phyloP scores from a whole-genome alignment of 2,888 invertebrate species.

The Agapostemon virescens region DNA sequence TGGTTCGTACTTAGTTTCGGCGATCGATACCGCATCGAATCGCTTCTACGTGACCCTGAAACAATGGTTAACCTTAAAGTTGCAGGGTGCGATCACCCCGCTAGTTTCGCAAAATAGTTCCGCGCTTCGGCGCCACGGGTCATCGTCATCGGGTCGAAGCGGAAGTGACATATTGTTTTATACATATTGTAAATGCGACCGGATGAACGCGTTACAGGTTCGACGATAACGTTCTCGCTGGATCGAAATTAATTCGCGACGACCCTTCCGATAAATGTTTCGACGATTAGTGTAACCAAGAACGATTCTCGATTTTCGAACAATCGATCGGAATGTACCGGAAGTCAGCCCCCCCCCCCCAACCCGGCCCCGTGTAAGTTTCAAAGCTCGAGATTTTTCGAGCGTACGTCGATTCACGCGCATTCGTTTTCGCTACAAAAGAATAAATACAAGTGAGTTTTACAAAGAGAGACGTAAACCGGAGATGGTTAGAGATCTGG shows the following conservation, averaged over 20 bases:
- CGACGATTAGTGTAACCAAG: too few relatives aligned
- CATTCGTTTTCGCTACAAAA: slow-evolving; percentile 47
- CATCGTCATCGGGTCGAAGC: slow-evolving; percentile 4
- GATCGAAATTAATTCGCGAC: too few relatives aligned
- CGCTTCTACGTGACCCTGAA: not conserved
- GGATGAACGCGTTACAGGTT: not conserved
- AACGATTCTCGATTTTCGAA: too few relatives aligned
- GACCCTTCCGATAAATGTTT: too few relatives aligned
- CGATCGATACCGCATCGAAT: not conserved
- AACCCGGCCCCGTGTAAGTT: slow-evolving; percentile 21
- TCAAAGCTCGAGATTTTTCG: slow-evolving; percentile 29
- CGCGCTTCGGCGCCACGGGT: not conserved
- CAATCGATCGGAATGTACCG: too few relatives aligned
- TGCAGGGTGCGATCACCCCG: not conserved
- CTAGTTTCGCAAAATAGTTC: not conserved
- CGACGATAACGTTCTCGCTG: too few relatives aligned
- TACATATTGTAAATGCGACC: not conserved
- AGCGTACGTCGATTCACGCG: slow-evolving; percentile 39
- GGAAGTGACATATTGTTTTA: not conserved
- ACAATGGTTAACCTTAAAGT: slow-evolving; percentile 20
- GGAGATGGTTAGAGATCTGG: not conserved
- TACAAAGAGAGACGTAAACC: slow-evolving; percentile 22
- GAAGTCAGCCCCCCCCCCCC: too few relatives aligned
- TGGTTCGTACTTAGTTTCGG: not conserved
- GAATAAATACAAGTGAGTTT: slow-evolving; percentile 54